A percentile compares a stretch with the other conserved stretches of the same genome.
Conservation (phyloP, 1,140 invertebrate genomes). For the Triops cancriformis region DNA sequence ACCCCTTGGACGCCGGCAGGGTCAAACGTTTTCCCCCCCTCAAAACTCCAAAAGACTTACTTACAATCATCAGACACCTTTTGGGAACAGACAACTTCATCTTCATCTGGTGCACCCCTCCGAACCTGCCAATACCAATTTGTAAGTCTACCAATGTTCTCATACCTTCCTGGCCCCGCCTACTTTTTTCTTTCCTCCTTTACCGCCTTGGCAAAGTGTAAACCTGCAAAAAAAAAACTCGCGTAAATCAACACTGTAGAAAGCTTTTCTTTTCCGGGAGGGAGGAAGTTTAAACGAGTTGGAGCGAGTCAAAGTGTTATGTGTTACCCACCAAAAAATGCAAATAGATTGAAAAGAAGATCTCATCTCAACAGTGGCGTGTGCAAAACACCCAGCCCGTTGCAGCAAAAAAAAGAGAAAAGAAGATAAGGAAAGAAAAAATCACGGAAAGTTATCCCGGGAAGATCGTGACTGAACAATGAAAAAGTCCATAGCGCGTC, state of each 20-base stretch:
- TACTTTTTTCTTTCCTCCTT: background rate
- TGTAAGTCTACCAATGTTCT: constrained; percentile 12
- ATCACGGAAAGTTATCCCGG: background rate
- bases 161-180: background rate
- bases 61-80: background rate
- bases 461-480: background rate
- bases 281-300: too few relatives aligned
- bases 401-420: background rate
- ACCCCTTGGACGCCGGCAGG: background rate
- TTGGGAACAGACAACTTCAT: background rate
- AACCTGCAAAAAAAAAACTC: background rate
- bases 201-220: background rate
- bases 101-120: background rate
- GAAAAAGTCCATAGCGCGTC: background rate
- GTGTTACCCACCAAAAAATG: too few relatives aligned
- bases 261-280: too few relatives aligned
- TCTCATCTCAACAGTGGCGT: too few relatives aligned
- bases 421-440: background rate
- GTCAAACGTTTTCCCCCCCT: too few relatives aligned
- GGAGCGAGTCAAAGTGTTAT: too few relatives aligned
- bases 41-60: background rate
- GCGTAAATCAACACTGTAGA: too few relatives aligned
- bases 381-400: background rate
- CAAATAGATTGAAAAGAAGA: too few relatives aligned
- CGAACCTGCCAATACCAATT: background rate